Conservation (phyloP, 2,797 vertebrate genomes). For the Gallinago nigripennis region DNA sequence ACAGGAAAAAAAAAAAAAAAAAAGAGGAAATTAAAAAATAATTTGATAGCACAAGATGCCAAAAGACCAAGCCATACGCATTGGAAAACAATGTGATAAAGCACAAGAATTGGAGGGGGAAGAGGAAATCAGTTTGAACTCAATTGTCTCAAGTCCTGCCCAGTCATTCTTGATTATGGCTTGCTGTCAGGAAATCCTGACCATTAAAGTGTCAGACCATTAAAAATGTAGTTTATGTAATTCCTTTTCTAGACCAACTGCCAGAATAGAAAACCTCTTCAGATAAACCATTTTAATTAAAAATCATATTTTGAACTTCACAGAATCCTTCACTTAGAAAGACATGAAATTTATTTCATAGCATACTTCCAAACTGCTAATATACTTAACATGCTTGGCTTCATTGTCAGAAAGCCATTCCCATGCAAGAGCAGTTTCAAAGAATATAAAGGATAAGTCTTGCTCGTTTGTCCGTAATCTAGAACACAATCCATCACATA, state of each 20-base stretch:
- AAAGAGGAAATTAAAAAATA: not conserved
- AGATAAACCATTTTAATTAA: not conserved
- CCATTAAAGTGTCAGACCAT: constrained; percentile 48
- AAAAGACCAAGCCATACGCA: not conserved
- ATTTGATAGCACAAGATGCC: not conserved
- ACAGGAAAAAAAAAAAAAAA: not conserved
- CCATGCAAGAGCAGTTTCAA: not conserved
- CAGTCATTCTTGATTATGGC: constrained; percentile 36
- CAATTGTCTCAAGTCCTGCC: constrained; percentile 44
- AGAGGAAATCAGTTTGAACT: constrained; percentile 47
- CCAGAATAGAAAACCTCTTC: not conserved
- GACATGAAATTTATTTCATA: not conserved
- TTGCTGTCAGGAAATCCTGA: constrained; percentile 55
- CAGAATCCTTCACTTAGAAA: not conserved
- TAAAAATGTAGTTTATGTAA: constrained; percentile 47
- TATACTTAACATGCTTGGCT: not conserved
- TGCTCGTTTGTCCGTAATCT: not conserved
- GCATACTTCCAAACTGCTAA: not conserved
- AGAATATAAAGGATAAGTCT: not conserved
- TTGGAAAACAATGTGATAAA: constrained; percentile 33
- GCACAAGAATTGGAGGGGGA: not conserved
- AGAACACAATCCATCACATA: not conserved
- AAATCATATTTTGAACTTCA: not conserved
- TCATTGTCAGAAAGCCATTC: not conserved
- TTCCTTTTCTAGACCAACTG: not conserved